Conservation (phyloP, 2,797 vertebrate species). For the Falco cherrug region DNA sequence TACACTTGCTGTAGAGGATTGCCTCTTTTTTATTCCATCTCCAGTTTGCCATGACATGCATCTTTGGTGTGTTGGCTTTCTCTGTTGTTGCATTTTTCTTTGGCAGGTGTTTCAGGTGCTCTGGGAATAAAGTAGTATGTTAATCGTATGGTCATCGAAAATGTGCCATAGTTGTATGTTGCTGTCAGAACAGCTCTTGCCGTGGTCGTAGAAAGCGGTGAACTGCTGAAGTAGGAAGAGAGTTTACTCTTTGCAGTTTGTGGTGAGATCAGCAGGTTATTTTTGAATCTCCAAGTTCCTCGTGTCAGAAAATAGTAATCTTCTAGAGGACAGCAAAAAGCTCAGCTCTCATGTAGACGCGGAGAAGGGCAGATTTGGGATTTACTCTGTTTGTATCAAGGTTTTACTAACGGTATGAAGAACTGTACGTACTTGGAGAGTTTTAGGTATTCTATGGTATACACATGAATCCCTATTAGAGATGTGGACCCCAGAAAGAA, state of each 20-base stretch:
- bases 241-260: neutral
- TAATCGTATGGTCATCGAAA: neutral
- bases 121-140: neutral
- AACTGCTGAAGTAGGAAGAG: neutral
- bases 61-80: neutral
- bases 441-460: neutral
- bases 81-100: neutral
- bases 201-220: neutral
- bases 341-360: neutral
- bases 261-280: neutral
- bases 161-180: neutral
- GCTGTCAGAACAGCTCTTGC: neutral
- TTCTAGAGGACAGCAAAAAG: neutral
- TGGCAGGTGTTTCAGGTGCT: neutral
- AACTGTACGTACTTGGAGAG: neutral
- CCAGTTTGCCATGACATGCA: fast-evolving
- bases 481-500: neutral
- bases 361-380: neutral
- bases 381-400: neutral
- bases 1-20: neutral
- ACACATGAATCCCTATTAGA: neutral
- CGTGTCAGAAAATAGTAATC: neutral
- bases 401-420: neutral
- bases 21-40: neutral
- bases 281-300: neutral